Evolutionary conservation across 2,113 vertebrate genomes (phyloP).

Genomic region (Notarius quadriscutis): DNA sequence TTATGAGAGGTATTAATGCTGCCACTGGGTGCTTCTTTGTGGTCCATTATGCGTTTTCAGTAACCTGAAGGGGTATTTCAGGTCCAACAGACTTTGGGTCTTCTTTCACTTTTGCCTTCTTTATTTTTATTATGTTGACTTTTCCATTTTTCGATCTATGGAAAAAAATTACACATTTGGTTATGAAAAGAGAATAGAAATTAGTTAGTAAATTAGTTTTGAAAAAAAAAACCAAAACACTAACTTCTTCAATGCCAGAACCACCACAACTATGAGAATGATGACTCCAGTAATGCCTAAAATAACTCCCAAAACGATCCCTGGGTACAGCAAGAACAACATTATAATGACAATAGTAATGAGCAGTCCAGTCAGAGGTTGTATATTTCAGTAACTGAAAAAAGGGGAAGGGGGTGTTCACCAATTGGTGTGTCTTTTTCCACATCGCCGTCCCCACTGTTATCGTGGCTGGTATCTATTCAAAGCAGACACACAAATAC

Average conservation of each 20-base stretch:
- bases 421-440: constrained; percentile 70
- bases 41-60: constrained; percentile 57
- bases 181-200: not conserved
- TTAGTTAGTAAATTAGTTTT: no score
- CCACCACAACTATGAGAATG: constrained; percentile 56
- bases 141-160: constrained; percentile 56
- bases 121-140: constrained; percentile 46
- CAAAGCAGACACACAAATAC: constrained; percentile 13
- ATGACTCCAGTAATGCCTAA: constrained; percentile 55
- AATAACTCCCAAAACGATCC: constrained; percentile 67
- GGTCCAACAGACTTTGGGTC: constrained; percentile 18
- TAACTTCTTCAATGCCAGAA: constrained; percentile 65
- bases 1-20: constrained; percentile 5
- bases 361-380: not conserved
- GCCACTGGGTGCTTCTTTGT: not conserved
- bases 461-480: constrained; percentile 45
- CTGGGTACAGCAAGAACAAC: constrained; percentile 49
- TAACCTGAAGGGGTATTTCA: constrained; percentile 51
- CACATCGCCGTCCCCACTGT: constrained; percentile 52
- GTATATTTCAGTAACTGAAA: not conserved
- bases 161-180: not conserved
- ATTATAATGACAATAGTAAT: not conserved
- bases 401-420: constrained; percentile 36
- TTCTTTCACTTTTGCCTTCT: constrained; percentile 28
- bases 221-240: constrained; percentile 8